Base-by-base conservation (phyloP, 2,797 vertebrate genomes). In the Protonibea diacanthus region DNA sequence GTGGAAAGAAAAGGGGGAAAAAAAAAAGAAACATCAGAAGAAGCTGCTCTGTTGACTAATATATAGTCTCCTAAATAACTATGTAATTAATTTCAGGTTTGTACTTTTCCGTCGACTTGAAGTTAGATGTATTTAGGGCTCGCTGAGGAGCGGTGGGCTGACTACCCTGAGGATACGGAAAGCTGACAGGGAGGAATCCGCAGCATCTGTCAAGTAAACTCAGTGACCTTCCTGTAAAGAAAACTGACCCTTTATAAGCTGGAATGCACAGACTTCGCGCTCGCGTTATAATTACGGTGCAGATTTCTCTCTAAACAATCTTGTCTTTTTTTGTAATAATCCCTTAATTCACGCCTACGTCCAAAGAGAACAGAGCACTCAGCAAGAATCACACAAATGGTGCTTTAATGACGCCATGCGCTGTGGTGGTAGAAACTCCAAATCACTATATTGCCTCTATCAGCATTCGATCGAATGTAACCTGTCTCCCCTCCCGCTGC, bases 181-280 rank as follows among this genome's bases (percentile, higher is more conserved):
- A 79, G 56, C 68, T 85, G 84, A 87, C 70, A 42, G 42, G 9
- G 73, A 81, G 78, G 78, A 87, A 86, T 89, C 59, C 70, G 76
- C 76, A 71, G 78, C 71, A 80, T 88, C 82, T 76, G 78, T 85
- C 44, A 42, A 49, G 55, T 80, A 71, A 76, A 83, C 82, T 53
- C 59, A 5, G 23, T 81, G 83, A 84, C 74, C 71, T 82, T 88
- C 80, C 76, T 80, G 61, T 84, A 64, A 64, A 81, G 60, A 63
- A 68, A 58, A 25, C 60, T 51, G 55, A 74, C 67, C 48, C 21
- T 55, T 33, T 42, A 27, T 61, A 23, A 52, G 42, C 25, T 44
- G 47, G 55, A 12, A 60, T 61, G 17, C 52, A 15, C 45, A 61
- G n/a, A 38, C n/a, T 51, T 51, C 63, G 61, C 18, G 47, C 52